phyloP scores from a whole-genome alignment of 2,797 vertebrate species.

The Chaenodraco wilsoni region DNA sequence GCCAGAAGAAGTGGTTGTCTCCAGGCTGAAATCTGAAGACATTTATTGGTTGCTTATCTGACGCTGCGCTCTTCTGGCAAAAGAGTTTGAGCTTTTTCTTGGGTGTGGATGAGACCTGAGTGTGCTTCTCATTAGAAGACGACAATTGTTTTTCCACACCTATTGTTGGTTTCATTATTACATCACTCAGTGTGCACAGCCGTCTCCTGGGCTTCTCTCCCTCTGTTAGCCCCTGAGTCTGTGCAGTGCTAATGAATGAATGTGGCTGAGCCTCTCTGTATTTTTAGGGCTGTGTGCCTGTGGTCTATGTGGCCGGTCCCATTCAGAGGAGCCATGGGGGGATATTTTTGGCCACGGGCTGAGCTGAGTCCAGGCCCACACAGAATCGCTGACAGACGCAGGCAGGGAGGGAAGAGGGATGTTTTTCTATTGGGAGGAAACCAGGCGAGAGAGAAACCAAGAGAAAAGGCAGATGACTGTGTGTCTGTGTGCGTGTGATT shows the following conservation, averaged over 20 bases:
- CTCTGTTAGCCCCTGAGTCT: conserved; percentile 37
- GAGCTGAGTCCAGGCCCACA: conserved; percentile 82
- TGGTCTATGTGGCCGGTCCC: conserved; percentile 77
- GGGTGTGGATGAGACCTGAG: conserved; percentile 24
- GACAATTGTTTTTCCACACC: conserved; percentile 37
- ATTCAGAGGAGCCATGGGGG: conserved; percentile 77
- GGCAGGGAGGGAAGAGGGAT: conserved; percentile 75
- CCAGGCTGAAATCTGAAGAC: conserved; percentile 39
- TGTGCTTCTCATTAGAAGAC: not conserved
- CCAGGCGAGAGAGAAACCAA: conserved; percentile 65
- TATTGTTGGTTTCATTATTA: conserved; percentile 36
- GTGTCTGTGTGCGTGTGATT: conserved; percentile 38
- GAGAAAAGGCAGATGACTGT: conserved; percentile 73
- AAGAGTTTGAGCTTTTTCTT: conserved; percentile 1
- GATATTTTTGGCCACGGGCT: conserved; percentile 80
- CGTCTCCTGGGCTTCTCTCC: conserved; percentile 8
- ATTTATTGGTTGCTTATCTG: conserved; percentile 27
- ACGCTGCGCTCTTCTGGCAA: conserved; percentile 9
- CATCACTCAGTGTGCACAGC: conserved; percentile 36
- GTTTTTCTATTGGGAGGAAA: conserved; percentile 82
- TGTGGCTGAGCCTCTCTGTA: conserved; percentile 71
- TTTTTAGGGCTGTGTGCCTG: conserved; percentile 81
- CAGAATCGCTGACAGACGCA: conserved; percentile 82
- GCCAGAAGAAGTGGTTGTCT: conserved; percentile 58
- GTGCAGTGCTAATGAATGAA: conserved; percentile 73